Evolutionary conservation across 2,797 vertebrate species (phyloP), one percentile per base, ranked within the genome.

Genomic region (Cirrhinus molitorella): DNA sequence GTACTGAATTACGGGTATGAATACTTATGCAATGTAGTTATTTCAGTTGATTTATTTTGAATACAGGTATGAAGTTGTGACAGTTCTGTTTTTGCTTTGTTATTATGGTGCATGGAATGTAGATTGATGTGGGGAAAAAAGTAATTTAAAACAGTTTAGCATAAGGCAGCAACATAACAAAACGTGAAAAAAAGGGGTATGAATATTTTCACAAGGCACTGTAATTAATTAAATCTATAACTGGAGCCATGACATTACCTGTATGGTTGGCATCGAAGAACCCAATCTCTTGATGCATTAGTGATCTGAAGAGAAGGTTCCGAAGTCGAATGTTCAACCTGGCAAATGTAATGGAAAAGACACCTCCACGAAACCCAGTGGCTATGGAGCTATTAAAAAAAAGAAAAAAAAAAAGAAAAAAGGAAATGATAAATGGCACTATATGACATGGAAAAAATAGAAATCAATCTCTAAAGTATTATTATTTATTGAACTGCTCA

Each of bases 241-340:
- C 17, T 31, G 65, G 17, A 21, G 23, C 23, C 13, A 13, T 40
- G 61, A 45, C 14, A 19, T 89, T 84, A 99, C 98, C 98, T 93
- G 98, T 99, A 73, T 97, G 97, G 85, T 98, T 98, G 87, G 96
- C 94, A 21, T 99, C 98, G 88, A 97, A 99, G 94, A 99, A 99
- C 82, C 92, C 96, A 9, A 97, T 98, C 89, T 99, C 98, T 92
- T 99, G 98, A n/a, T 89, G 92, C 91, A 99, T 95, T 84, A 99
- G 92, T 0, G 96, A 97, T 90, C 95, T 94, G 93, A 99, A 99
- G 83, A 99, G 96, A 53, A 95, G 92, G 92, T 97, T 97, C 70
- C 98, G 95, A 21, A 99, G 95, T 43, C 97, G 95, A 53, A 99
- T 94, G 91, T 98, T 99, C 84, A 99, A 91, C 87, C 97, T 96